Evolutionary conservation across 2,797 vertebrate species (phyloP), one percentile per base, ranked within the genome.

Genomic region (Bradypodion pumilum): DNA sequence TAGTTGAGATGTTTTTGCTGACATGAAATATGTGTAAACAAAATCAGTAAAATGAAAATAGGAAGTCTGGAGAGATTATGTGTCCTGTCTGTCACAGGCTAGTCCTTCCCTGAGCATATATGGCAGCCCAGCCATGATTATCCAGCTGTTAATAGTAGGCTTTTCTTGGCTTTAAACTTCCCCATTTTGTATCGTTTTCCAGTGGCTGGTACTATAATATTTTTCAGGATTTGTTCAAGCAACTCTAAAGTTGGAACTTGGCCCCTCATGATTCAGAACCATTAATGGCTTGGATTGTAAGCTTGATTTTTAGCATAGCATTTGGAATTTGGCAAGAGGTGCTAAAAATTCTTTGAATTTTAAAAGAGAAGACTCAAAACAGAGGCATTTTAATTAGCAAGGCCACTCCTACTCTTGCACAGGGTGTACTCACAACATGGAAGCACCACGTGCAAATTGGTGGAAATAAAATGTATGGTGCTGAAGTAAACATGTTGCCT

Each of bases 271-370:
- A 76, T 44, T 83, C 80, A 66, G 10, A 32, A 52, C 49, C 62
- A 74, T 29, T 42, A 63, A 69, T 32, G 46, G 59, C 66, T 66
- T 72, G 40, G 76, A 76, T 65, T 88, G 77, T 69, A 63, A 85
- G 16, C 72, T 75, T 82, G 80, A 52, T 74, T 56, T 74, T 75
- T 76, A 74, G 63, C 81, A 83, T n/a, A 25, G 63, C 32, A 59
- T 37, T 49, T 83, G 49, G 56, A 73, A 13, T 23, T 74, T 83
- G 65, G 65, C 66, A 56, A 80, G 46, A 56, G 32, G 23, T 32
- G 40, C 23, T 59, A 23, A 46, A 59, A 59, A 80, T 80, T 80
- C 59, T 83, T 52, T 37, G 32, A 12, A 49, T 52, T 21, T 29
- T 6, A 29, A 40, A 73, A 59, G 60, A 46, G 23, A 23, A 19